A percentile compares a stretch with the other conserved stretches of the same genome.
Evolutionary conservation across 1,140 invertebrate species (phyloP).

Genomic region (Pachyrhynchus sulphureomaculatus): DNA sequence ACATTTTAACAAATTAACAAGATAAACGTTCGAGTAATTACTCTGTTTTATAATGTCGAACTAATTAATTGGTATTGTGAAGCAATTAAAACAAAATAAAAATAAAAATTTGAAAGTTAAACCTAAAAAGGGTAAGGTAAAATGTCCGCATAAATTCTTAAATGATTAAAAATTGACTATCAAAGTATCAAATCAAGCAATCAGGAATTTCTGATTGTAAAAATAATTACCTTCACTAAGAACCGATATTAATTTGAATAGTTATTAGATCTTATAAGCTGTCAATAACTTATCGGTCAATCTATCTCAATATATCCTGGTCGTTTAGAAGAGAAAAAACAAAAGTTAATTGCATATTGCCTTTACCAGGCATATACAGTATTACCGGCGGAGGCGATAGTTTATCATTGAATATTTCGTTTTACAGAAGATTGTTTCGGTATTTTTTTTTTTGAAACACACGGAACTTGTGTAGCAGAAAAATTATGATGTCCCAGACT

Average conservation of each 20-base stretch:
- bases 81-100: too few species aligned
- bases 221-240: conserved; percentile 12
- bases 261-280: conserved; percentile 26
- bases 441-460: too few species aligned
- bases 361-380: not conserved
- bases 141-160: not conserved
- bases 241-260: conserved; percentile 20
- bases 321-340: conserved; percentile 7
- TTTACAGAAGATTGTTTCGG: too few species aligned
- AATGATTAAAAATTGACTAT: not conserved
- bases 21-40: too few species aligned
- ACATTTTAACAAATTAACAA: too few species aligned
- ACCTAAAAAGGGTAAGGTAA: not conserved
- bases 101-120: too few species aligned
- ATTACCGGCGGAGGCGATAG: too few species aligned
- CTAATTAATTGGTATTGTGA: too few species aligned
- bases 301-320: conserved; percentile 17
- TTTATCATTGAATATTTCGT: too few species aligned
- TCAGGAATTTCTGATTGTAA: conserved; percentile 14
- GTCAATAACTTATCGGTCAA: conserved; percentile 21
- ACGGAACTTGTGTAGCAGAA: too few species aligned
- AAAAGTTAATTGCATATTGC: conserved; percentile 18
- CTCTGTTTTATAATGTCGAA: too few species aligned
- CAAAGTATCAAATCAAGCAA: conserved; percentile 1
- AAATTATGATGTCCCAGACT: too few species aligned